Evolutionary conservation across 1,140 invertebrate genomes (phyloP), one percentile per base, ranked within the genome.

Genomic region (Agrypnia vestita): DNA sequence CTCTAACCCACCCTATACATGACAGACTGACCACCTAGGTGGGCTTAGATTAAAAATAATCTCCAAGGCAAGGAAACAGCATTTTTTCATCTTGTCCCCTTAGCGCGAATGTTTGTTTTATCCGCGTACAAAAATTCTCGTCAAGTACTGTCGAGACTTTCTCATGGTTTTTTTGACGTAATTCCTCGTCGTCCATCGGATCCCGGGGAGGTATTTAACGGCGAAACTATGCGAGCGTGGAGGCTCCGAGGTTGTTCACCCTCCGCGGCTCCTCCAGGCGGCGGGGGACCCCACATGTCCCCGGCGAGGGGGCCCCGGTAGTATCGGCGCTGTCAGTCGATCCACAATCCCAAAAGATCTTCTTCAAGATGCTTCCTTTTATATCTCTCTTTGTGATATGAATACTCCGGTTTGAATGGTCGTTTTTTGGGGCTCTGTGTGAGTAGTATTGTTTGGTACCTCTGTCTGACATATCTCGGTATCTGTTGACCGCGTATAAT

Each of bases 171-270:
- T 55, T 59, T 59, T 21, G 0, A 10, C 13, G 17, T 19, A 59
- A 59, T 59, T 59, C 55, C 55, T 59, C 55, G 11, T 59, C 55
- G 55, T 59, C 55, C 55, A 15, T 13, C 25, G 6, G 25, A 35
- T 59, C 55, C 21, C 55, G 17, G 25, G 55, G 55, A 59, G 55
- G 55, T 59, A 59, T 59, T 59, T 59, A 21, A 59, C 55, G 55
- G 55, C 17, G 15, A 59, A 21, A 59, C 55, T 59, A 59, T 59
- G 55, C 55, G 55, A 59, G 21, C 17, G 15, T 59, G 55, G 55
- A 59, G 21, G 8, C 55, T 35, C 25, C 15, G 55, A 21, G 55
- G 15, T 59, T 21, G 21, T 59, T 59, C 55, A 59, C 55, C 55
- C 55, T 19, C 17, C 11, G 55, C 21, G 15, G 25, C 21, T 59